These are phyloP conservation scores for Eciton burchellii DNA, from an alignment of 1,140 invertebrate species.

Conservation along the genomic window DNA sequence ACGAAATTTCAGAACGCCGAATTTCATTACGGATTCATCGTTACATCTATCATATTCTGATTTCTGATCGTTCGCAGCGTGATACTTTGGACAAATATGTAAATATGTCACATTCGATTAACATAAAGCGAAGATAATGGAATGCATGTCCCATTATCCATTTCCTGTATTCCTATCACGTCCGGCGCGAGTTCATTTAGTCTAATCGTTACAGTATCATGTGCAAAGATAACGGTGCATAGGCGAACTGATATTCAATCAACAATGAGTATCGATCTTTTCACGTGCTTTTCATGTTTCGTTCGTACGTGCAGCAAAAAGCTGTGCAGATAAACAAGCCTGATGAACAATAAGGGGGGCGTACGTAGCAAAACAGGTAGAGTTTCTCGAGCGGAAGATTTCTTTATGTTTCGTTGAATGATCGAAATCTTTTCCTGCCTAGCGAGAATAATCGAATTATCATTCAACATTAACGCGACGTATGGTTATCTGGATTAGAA, in stretches of 20 bases:
- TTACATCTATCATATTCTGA: too few species aligned
- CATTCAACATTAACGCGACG: too few species aligned
- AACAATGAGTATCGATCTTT: not conserved
- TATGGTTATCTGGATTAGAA: not conserved
- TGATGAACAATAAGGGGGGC: too few species aligned
- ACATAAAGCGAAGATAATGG: not conserved
- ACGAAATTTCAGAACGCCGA: not conserved
- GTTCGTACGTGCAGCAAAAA: too few species aligned
- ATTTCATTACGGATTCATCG: not conserved
- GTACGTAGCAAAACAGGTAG: too few species aligned
- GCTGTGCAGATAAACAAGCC: too few species aligned
- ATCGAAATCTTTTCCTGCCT: not conserved
- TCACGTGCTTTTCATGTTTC: too few species aligned
- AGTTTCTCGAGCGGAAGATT: not conserved
- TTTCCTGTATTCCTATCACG: slow-evolving; percentile 43
- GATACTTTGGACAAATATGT: not conserved
- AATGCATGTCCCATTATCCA: slow-evolving; percentile 20
- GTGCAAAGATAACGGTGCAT: slow-evolving; percentile 35
- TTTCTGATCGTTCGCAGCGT: not conserved
- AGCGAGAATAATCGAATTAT: not conserved
- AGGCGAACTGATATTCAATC: slow-evolving; percentile 19
- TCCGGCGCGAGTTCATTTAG: slow-evolving; percentile 10
- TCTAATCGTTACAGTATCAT: slow-evolving; percentile 7
- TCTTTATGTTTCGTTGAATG: not conserved
- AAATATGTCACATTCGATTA: slow-evolving; percentile 28